Evolutionary conservation across 2,888 invertebrate species (phyloP), one percentile per base, ranked within the genome.

Genomic region (Caenorhabditis drosophilae): DNA sequence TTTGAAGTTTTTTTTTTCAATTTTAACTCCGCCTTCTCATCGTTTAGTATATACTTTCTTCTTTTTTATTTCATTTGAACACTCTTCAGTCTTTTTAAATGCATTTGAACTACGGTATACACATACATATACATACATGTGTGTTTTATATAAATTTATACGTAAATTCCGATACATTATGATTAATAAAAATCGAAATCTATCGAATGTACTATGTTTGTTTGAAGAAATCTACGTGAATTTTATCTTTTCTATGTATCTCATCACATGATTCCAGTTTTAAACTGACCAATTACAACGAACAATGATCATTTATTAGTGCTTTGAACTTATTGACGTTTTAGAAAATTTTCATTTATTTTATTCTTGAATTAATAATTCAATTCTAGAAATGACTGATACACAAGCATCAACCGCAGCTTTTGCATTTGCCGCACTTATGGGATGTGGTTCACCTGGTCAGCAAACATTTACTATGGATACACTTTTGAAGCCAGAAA

Each of bases 371-470:
- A 3, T 40, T 40, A 31, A 12, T 27, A 16, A 12, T 45, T 45
- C n/a, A 22, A 16, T 53, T 62, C 4, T 36, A 58, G 54, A 26
- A 16, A 63, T 57, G 57, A 47, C 63, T 40, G 63, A 67, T 42
- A 58, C 63, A 20, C 56, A 67, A 42, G 36, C 58, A 16, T 64
- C 64, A 31, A 60, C 61, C 25, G 61, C 64, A 18, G 60, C 71
- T 22, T 70, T 75, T 41, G 55, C 74, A 31, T 70, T 73, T 46
- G 60, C 70, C 26, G 64, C 71, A 22, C 56, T 72, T 12, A 55
- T 75, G 62, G 62, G 61, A 18, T 71, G 70, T 38, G 69, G 62
- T 12, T 61, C 68, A 2, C 66, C 66, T 15, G 48, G 45, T 35
- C 62, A 64, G 42, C 45, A 26, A 22, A 42, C 59, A 38, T 66